Evolutionary conservation across 2,113 vertebrate genomes (phyloP).

Genomic region (Todiramphus chloris): DNA sequence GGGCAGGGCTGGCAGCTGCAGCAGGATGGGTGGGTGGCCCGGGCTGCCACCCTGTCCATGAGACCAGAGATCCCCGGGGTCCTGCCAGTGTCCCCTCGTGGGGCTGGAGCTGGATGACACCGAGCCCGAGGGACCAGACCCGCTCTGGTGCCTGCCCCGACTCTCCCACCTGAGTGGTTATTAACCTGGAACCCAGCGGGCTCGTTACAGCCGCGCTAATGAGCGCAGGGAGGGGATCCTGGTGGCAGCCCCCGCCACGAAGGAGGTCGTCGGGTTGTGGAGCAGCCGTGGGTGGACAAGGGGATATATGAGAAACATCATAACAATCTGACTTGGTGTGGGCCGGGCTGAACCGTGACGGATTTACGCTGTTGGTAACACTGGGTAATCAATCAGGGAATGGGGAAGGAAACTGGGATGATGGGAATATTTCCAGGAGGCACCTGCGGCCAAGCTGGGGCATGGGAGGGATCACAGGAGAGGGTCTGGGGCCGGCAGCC

Average conservation of each 20-base stretch:
- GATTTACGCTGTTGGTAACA: neutral
- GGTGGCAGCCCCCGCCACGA: neutral
- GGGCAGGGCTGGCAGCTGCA: neutral
- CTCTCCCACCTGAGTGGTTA: neutral
- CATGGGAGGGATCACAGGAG: neutral
- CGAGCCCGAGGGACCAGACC: neutral
- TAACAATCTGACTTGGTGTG: neutral
- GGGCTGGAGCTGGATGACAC: neutral
- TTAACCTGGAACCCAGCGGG: neutral
- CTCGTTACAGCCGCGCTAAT: neutral
- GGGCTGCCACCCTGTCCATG: neutral
- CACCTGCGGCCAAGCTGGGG: neutral
- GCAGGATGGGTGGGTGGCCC: neutral
- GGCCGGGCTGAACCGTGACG: accelerated
- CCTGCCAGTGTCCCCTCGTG: neutral
- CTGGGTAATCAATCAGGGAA: neutral
- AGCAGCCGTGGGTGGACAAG: neutral
- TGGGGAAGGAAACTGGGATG: neutral
- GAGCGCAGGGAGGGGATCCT: neutral
- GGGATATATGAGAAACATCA: accelerated
- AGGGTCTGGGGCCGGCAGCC: accelerated
- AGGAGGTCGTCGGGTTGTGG: neutral
- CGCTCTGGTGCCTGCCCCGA: neutral
- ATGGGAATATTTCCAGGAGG: neutral
- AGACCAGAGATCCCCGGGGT: neutral